phyloP scores from a whole-genome alignment of 1,140 invertebrate species.

The Ladona fulva region DNA sequence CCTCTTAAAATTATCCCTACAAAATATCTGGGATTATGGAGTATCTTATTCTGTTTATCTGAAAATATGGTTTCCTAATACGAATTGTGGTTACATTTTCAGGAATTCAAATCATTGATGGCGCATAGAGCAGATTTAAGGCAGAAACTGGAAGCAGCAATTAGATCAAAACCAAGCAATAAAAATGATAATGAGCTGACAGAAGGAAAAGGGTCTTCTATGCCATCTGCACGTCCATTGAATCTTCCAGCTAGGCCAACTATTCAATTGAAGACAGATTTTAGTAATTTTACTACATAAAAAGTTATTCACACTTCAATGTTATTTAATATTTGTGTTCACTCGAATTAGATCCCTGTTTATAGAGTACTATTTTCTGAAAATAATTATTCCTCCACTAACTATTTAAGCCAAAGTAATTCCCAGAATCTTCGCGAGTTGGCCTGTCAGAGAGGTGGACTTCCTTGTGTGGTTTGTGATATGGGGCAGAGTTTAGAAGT shows the following conservation, averaged over 20 bases:
- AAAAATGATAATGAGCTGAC: neutral
- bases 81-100: neutral
- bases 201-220: neutral
- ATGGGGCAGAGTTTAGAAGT: too few relatives aligned
- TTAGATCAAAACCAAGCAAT: neutral
- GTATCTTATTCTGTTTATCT: neutral
- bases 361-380: too few relatives aligned
- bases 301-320: neutral
- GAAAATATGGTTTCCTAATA: neutral
- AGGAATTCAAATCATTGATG: constrained; percentile 6
- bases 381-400: too few relatives aligned
- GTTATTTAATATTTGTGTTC: too few relatives aligned
- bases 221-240: neutral
- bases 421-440: too few relatives aligned
- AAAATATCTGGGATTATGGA: neutral
- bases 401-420: too few relatives aligned
- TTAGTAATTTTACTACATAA: neutral
- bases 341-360: too few relatives aligned
- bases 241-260: neutral
- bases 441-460: too few relatives aligned
- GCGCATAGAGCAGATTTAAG: neutral
- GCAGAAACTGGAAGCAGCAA: neutral
- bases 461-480: too few relatives aligned
- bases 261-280: neutral
- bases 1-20: too few relatives aligned